Evolutionary conservation across 2,888 invertebrate species (phyloP), one percentile per base, ranked within the genome.

Genomic region (Erannis defoliaria): DNA sequence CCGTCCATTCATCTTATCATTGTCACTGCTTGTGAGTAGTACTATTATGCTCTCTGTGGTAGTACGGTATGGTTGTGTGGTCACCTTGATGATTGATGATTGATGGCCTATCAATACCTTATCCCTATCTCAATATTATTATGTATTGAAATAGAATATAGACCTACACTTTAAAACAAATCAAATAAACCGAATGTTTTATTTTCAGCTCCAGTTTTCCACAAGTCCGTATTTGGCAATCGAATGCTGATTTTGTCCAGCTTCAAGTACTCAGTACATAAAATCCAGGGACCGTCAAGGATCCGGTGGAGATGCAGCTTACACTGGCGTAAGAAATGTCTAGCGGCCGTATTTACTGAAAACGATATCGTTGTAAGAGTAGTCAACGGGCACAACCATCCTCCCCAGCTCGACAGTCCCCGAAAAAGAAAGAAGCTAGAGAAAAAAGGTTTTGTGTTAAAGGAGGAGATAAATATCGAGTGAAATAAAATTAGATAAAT

Each of bases 321-420:
- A 9, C 54, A 40, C 5, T 46, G 45, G 35, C 16, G 18, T 0
- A 5, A 31, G 16, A n/a, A 23, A 0, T 62, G 62, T 19, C 40
- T 40, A 43, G 62, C 54, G 0, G 18, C 48, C 4, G 18, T 65
- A 1, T 48, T 33, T 9, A 65, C 58, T 1, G 10, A 31, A 9
- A 4, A 35, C 3, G 50, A 40, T n/a, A 16, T 12, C 8, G 45
- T 64, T 0, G 29, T 43, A 0, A 35, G 38, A 19, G 18, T 49
- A 4, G 63, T 10, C 9, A 31, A 57, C 35, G 29, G 45, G 5
- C 64, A 65, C 35, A 65, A 55, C 19, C 64, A 65, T 33, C 58
- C 42, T 21, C 58, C 63, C 6, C 21, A 31, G n/a, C 46, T 31
- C 0, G 12, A 33, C 19, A 19, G 18, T 19, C 31, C 19, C 18